Conservation (phyloP, 2,888 invertebrate genomes). For the Tachystola acroxantha region DNA sequence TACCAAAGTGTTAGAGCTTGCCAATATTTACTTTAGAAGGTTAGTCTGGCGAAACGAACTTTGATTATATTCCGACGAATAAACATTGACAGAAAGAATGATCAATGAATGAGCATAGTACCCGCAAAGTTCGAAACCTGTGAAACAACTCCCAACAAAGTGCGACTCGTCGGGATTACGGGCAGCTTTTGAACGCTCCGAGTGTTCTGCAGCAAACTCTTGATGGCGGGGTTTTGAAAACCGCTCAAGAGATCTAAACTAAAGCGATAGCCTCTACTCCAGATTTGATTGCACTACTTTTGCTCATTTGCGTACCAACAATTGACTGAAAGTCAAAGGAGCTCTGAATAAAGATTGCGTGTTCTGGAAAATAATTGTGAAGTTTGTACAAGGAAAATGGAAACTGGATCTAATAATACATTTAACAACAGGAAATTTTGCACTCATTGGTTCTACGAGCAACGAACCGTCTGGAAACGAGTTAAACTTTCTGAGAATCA, state of each 20-base stretch:
- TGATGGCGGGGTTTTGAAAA: conserved; percentile 44
- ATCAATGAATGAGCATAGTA: conserved; percentile 24
- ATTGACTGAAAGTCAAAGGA: conserved; percentile 30
- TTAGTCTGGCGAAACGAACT: too few relatives aligned
- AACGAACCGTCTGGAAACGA: conserved; percentile 29
- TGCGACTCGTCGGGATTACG: conserved; percentile 39
- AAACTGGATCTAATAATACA: conserved; percentile 2
- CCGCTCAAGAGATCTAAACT: conserved; percentile 42
- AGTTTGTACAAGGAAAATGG: conserved; percentile 4
- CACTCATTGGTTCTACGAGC: conserved; percentile 1
- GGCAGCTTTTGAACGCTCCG: conserved; percentile 47
- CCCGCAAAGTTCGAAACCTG: conserved; percentile 41
- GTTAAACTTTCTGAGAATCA: conserved; percentile 34
- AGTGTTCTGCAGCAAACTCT: conserved; percentile 40
- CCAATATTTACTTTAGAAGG: too few relatives aligned
- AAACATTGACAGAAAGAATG: conserved; percentile 12
- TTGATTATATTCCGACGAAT: conserved; percentile 14
- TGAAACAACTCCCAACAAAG: conserved; percentile 48
- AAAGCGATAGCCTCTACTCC: conserved; percentile 47
- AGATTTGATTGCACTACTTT: conserved; percentile 49
- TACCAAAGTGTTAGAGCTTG: too few relatives aligned
- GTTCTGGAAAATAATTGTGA: too few relatives aligned
- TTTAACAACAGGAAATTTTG: conserved; percentile 4
- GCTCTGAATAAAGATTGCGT: conserved; percentile 15
- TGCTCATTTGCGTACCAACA: conserved; percentile 36